These are phyloP conservation scores for Meloidogyne floridensis DNA, from an alignment of 1,140 invertebrate genomes.

Conservation along the genomic window DNA sequence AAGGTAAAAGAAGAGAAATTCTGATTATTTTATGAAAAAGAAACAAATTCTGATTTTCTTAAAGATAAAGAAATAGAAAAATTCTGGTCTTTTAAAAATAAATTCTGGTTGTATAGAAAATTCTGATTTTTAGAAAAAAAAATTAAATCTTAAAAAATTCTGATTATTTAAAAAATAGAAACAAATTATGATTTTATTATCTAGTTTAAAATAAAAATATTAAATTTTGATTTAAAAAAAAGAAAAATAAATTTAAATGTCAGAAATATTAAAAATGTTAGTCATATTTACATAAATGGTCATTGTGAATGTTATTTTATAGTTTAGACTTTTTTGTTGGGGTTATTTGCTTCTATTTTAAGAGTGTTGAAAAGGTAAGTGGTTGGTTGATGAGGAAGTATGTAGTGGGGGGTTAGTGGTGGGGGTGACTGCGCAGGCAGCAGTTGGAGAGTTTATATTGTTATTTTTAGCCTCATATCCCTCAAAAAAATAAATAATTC, in stretches of 20 bases:
- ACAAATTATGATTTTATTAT: too few relatives aligned
- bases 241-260: too few relatives aligned
- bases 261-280: neutral
- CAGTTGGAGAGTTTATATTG: neutral
- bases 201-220: too few relatives aligned
- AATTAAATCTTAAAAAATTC: neutral
- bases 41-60: neutral
- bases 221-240: too few relatives aligned
- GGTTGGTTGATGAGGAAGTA: too few relatives aligned
- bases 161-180: neutral
- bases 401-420: too few relatives aligned
- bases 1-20: neutral
- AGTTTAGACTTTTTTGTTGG: too few relatives aligned
- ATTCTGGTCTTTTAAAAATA: too few relatives aligned
- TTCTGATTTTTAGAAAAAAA: too few relatives aligned
- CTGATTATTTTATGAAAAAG: neutral
- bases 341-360: neutral
- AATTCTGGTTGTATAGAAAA: too few relatives aligned
- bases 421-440: neutral
- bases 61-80: too few relatives aligned
- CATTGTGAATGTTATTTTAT: neutral
- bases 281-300: neutral
- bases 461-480: neutral
- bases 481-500: neutral
- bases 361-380: constrained; percentile 5